Evolutionary conservation across 2,888 invertebrate genomes (phyloP), one percentile per base, ranked within the genome.

Genomic region (Subacronicta megacephala): DNA sequence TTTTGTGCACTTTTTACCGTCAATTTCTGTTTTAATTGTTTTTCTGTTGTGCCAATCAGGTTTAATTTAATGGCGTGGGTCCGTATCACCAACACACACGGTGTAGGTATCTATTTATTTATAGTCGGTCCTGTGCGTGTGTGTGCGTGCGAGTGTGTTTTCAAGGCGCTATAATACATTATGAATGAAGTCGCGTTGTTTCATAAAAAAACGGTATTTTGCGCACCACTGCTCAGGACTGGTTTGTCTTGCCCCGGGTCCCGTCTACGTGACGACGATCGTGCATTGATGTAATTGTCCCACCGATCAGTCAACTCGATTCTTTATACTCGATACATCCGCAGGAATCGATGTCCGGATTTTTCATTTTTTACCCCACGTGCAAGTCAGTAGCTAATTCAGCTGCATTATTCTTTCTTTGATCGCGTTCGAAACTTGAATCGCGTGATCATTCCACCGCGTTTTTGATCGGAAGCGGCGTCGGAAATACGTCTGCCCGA

Each of bases 131-230:
- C 40, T 50, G 46, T 81, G 71, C 67, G 73, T 80, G 70, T 83
- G 80, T 78, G 78, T 83, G 84, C 77, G 83, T 83, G 79, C 69
- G 82, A 71, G 80, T 82, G 80, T 74, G 83, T 84, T 87, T 88
- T 82, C 85, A 88, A 87, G 83, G 82, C 84, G 79, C 83, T 85
- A 82, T 87, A 83, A 90, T 93, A 90, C 90, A 93, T 91, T 92
- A 92, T 93, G 93, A 93, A 93, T 93, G 93, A 91, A 93, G 92
- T 86, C 83, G 84, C 82, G 85, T 85, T 87, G 88, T 86, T 90
- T 82, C 75, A 89, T 85, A 87, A 87, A 88, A 88, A 90, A 88
- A 90, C 85, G 82, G 89, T 89, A 89, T 90, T 87, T 85, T 85
- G 84, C 85, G 80, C 87, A 84, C 81, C 81, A 80, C 72, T 75